Evolutionary conservation across 2,797 vertebrate species (phyloP).

Genomic region (Scarus forsteni): DNA sequence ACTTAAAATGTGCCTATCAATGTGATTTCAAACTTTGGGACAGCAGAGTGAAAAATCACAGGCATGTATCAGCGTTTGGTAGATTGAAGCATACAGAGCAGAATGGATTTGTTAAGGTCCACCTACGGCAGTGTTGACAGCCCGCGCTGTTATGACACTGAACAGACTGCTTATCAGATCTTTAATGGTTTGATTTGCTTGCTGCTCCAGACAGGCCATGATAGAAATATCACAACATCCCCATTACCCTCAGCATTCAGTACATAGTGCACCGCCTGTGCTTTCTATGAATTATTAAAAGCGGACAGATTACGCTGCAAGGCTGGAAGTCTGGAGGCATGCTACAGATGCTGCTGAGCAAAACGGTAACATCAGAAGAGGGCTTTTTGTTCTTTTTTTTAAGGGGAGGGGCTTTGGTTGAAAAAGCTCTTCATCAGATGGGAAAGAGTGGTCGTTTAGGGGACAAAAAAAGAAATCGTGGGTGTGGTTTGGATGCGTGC

Average conservation of each 20-base stretch:
- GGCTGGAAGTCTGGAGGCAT: conserved; percentile 76
- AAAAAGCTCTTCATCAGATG: conserved; percentile 46
- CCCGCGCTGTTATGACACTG: conserved; percentile 67
- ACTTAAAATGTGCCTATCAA: conserved; percentile 3
- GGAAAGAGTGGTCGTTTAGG: conserved; percentile 25
- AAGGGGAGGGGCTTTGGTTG: conserved; percentile 5
- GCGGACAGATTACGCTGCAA: conserved; percentile 79
- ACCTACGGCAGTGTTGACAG: conserved; percentile 67
- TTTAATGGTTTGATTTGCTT: conserved; percentile 68
- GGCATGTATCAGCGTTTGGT: conserved; percentile 28
- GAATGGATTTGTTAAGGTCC: conserved; percentile 66
- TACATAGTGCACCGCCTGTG: conserved; percentile 71
- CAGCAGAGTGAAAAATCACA: conserved; percentile 15
- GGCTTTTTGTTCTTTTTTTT: conserved; percentile 49
- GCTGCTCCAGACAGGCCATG: conserved; percentile 73
- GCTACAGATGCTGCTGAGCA: conserved; percentile 77
- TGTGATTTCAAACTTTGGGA: conserved; percentile 39
- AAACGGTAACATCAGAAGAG: conserved; percentile 70
- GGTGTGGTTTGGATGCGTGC: conserved; percentile 21
- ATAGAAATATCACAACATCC: conserved; percentile 83
- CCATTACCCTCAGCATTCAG: conserved; percentile 78
- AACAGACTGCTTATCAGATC: conserved; percentile 76
- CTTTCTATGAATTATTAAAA: conserved; percentile 83
- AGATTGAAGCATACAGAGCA: conserved; percentile 29
- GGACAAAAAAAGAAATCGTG: conserved; percentile 9